Conservation (phyloP, 1,140 invertebrate species). For the Drosophila ananassae region DNA sequence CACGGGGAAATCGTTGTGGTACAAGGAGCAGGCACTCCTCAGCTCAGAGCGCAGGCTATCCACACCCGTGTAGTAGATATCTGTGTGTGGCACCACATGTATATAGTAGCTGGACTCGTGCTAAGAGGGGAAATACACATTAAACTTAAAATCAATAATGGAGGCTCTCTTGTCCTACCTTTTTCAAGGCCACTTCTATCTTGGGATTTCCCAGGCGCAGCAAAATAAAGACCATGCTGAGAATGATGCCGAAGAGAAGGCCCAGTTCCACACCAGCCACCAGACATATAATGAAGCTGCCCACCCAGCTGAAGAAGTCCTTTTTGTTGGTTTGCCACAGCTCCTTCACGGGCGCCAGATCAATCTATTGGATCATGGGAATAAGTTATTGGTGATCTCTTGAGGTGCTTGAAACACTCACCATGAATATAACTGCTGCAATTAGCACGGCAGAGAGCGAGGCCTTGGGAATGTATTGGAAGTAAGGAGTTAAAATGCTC, state of each 20-base stretch:
- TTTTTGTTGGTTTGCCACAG: conserved; percentile 91
- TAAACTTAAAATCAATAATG: not conserved
- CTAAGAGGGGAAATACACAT: conserved; percentile 17
- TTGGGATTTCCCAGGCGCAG: conserved; percentile 92
- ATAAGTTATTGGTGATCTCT: not conserved
- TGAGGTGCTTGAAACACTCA: conserved; percentile 67
- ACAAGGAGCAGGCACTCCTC: conserved; percentile 82
- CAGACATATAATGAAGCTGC: conserved; percentile 92
- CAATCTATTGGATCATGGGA: conserved; percentile 85
- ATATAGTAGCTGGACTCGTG: conserved; percentile 84
- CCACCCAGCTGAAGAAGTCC: conserved; percentile 88
- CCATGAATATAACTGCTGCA: conserved; percentile 94
- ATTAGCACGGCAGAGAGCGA: conserved; percentile 93
- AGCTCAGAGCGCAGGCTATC: conserved; percentile 86
- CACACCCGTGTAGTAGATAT: conserved; percentile 88
- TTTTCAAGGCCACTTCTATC: conserved; percentile 86
- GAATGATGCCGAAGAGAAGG: conserved; percentile 92
- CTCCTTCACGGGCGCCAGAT: conserved; percentile 87
- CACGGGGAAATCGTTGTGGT: conserved; percentile 84
- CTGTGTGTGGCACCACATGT: conserved; percentile 86
- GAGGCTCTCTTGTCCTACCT: conserved; percentile 84
- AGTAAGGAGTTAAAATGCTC: conserved; percentile 92
- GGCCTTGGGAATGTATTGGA: conserved; percentile 92
- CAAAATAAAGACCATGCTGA: conserved; percentile 92
- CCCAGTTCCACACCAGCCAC: conserved; percentile 93